Base-by-base conservation (phyloP, 1,140 invertebrate species). In the Druon quercuslanigerum region DNA sequence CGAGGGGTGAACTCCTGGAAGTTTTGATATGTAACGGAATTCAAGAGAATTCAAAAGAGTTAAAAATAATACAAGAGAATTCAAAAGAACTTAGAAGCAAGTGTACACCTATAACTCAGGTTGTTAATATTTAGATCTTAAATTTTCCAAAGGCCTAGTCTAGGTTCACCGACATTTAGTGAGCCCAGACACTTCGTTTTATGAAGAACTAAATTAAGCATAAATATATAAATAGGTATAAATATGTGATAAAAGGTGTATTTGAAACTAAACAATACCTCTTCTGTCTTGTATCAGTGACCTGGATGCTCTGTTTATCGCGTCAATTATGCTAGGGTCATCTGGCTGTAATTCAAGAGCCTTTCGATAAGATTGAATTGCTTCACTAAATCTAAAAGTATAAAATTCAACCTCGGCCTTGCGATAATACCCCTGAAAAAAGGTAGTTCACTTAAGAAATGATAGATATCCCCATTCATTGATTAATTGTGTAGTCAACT, bases 351-450 rank as follows among this genome's bases (percentile, higher is more conserved):
- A 88, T 80, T 93, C 92, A 73, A 95, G 89, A 52, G 95, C 95
- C 87, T 93, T 92, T 80, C 92, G 92, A 83, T 96, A 96, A 57
- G 95, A 96, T 73, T 94, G 90, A 75, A 95, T 90, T 16, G 96
- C 96, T 87, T 95, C 94, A 79, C 91, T 90, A 87, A 94, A 95
- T 74, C 94, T 92, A 70, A 93, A 93, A 81, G 94, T 94, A 17
- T 94, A 93, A 84, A 93, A 94, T 90, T 96, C 94, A 13, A 96
- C 94, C 91, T 97, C 96, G 54, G 94, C 96, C 88, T 95, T 94
- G 73, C 96, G 92, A 90, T 95, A 96, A 90, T 96, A 96, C 17
- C 96, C 96, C 95, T 96, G 85, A 57, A 91, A 92, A 84, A 79
- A 46, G 7, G 82, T 79, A 57, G 75, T 73, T 77, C 72, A 72